These are phyloP conservation scores for Brachionus plicatilis DNA, from an alignment of 1,140 invertebrate genomes.

Conservation along the genomic window DNA sequence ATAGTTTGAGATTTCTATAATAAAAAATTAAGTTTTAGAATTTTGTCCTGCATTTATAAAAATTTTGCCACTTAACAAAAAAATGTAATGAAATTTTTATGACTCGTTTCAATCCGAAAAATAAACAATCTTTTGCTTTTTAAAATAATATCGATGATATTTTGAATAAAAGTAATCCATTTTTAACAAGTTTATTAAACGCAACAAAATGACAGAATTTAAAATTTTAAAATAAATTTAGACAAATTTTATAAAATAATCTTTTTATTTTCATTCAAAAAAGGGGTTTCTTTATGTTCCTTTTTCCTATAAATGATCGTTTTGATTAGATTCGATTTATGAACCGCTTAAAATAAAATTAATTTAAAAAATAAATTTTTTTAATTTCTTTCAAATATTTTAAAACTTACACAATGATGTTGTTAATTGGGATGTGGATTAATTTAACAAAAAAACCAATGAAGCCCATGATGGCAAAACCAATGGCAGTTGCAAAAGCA, in stretches of 20 bases:
- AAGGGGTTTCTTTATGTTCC: neutral
- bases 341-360: constrained; percentile 8
- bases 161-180: neutral
- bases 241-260: neutral
- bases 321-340: neutral
- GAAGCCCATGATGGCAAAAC: constrained; percentile 99
- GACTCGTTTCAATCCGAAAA: too few relatives aligned
- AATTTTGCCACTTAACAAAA: too few relatives aligned
- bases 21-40: too few relatives aligned
- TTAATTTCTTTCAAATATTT: too few relatives aligned
- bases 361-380: too few relatives aligned
- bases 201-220: neutral
- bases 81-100: too few relatives aligned
- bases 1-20: too few relatives aligned
- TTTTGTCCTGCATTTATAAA: too few relatives aligned
- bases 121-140: neutral
- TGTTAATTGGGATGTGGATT: constrained; percentile 99
- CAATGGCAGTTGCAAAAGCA: constrained; percentile 96
- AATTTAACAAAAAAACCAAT: constrained; percentile 99
- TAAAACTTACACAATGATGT: constrained; percentile 77
- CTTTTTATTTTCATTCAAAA: neutral
- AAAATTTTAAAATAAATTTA: neutral
- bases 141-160: too few relatives aligned
- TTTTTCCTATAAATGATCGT: neutral
- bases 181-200: neutral